Evolutionary conservation across 2,113 vertebrate species (phyloP).

Genomic region (Sander lucioperca): DNA sequence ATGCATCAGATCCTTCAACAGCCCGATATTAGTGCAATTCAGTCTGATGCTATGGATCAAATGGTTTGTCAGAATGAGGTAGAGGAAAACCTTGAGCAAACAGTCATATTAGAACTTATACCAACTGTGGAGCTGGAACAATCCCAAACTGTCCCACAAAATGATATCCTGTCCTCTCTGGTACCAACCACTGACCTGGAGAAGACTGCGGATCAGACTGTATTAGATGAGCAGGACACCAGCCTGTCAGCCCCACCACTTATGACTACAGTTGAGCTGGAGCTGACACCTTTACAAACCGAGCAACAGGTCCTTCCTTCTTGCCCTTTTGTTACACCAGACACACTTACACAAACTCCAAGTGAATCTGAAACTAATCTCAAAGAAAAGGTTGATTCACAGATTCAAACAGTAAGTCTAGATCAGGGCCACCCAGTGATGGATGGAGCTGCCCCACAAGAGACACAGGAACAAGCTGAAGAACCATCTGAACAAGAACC

Average conservation of each 20-base stretch:
- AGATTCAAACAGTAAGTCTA: conserved; percentile 31
- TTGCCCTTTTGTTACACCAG: conserved; percentile 37
- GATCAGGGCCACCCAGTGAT: conserved; percentile 23
- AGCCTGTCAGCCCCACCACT: conserved; percentile 27
- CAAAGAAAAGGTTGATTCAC: conserved; percentile 28
- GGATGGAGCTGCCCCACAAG: conserved; percentile 3
- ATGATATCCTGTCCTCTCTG: conserved; percentile 41
- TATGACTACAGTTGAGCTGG: conserved; percentile 55
- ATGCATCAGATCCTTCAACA: conserved; percentile 62
- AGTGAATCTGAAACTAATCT: conserved; percentile 30
- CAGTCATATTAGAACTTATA: conserved; percentile 75
- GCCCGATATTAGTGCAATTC: conserved; percentile 15
- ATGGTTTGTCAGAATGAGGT: conserved; percentile 55
- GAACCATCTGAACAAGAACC: conserved; percentile 22
- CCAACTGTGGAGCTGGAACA: conserved; percentile 71
- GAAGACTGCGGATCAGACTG: conserved; percentile 19
- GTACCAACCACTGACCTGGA: conserved; percentile 54
- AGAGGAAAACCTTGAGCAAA: conserved; percentile 70
- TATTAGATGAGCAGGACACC: conserved; percentile 28
- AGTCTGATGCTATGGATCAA: conserved; percentile 44
- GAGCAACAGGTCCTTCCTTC: conserved; percentile 48
- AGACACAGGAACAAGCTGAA: conserved; percentile 17
- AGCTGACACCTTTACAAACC: conserved; percentile 49
- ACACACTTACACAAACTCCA: conserved; percentile 35
- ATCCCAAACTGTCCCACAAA: conserved; percentile 46